These are phyloP conservation scores for Diphyllodes magnificus DNA, from an alignment of 2,113 vertebrate species.

Conservation along the genomic window DNA sequence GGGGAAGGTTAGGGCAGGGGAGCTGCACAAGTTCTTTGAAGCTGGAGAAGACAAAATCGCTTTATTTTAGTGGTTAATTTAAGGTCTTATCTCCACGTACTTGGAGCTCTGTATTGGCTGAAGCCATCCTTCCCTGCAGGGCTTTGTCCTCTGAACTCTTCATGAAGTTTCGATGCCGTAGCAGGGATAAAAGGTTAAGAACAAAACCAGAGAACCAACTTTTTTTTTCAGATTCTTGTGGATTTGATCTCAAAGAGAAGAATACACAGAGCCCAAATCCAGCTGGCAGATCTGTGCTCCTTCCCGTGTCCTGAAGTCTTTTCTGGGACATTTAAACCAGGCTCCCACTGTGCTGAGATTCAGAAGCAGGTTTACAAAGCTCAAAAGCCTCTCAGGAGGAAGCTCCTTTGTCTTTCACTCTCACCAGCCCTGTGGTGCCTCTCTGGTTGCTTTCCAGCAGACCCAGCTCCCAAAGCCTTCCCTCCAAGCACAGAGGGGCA, in stretches of 20 bases:
- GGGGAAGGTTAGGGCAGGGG: not conserved
- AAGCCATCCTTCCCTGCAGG: not conserved
- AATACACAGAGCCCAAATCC: not conserved
- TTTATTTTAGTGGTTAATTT: not conserved
- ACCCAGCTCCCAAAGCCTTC: not conserved
- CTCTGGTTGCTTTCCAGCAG: not conserved
- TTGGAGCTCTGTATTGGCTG: not conserved
- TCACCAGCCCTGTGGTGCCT: not conserved
- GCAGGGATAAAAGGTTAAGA: not conserved
- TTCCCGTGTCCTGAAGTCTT: not conserved
- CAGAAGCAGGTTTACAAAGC: not conserved
- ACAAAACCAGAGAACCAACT: not conserved
- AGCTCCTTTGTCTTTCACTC: not conserved
- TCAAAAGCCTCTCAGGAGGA: not conserved
- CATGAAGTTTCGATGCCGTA: not conserved
- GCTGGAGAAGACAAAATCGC: not conserved
- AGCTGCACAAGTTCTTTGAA: not conserved
- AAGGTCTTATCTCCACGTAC: not conserved
- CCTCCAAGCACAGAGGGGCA: not conserved
- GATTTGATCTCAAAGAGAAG: not conserved
- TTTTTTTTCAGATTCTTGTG: not conserved
- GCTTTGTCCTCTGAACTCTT: not conserved
- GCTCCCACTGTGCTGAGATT: not conserved
- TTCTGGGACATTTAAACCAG: not conserved
- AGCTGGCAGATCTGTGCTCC: not conserved